Evolutionary conservation across 1,140 invertebrate genomes (phyloP).

Genomic region (Thaumetopoea pityocampa): DNA sequence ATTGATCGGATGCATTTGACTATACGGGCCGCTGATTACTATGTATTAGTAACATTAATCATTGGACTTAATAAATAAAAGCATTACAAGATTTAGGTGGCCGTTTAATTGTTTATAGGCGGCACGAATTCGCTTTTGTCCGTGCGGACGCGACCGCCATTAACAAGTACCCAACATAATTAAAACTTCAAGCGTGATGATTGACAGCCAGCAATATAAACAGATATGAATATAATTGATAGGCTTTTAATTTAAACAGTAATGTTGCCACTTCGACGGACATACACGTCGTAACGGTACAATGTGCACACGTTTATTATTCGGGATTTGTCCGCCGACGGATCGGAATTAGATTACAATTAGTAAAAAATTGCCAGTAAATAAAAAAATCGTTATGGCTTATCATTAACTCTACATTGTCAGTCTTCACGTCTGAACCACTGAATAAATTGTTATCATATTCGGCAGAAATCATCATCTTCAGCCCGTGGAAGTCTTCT

Average conservation of each 20-base stretch:
- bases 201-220: conserved; percentile 29
- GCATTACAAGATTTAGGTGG: conserved; percentile 16
- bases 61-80: conserved; percentile 20
- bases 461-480: too few species aligned
- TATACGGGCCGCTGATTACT: conserved; percentile 22
- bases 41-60: conserved; percentile 36
- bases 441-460: too few species aligned
- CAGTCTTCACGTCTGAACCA: too few species aligned
- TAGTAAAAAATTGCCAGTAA: too few species aligned
- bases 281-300: conserved; percentile 31
- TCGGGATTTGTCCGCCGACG: too few species aligned
- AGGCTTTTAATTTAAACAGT: conserved; percentile 31
- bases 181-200: conserved; percentile 25
- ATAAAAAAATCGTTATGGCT: too few species aligned
- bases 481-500: too few species aligned
- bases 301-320: conserved; percentile 25
- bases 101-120: conserved; percentile 28
- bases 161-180: conserved; percentile 18
- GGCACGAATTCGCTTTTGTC: conserved; percentile 18
- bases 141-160: conserved; percentile 22
- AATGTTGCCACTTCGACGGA: conserved; percentile 36
- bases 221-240: conserved; percentile 33
- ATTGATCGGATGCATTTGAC: conserved; percentile 27
- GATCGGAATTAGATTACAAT: too few species aligned
- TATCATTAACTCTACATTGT: too few species aligned